Evolutionary conservation across 2,797 vertebrate species (phyloP).

Genomic region (Esox masquinongy): DNA sequence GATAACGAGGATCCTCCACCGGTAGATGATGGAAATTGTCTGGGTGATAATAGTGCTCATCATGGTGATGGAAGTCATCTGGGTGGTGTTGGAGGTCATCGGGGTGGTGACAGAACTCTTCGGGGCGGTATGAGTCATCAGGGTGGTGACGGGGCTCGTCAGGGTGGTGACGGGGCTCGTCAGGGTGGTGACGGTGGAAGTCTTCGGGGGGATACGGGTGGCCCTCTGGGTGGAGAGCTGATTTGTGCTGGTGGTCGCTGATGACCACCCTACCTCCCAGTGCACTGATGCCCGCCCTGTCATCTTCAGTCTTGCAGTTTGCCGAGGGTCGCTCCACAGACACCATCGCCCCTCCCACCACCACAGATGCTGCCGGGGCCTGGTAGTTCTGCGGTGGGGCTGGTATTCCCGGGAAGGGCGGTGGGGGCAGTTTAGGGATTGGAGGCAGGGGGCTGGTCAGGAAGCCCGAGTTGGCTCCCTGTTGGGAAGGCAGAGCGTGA

Average conservation of each 20-base stretch:
- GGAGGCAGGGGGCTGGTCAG: constrained; percentile 49
- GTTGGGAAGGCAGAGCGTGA: constrained; percentile 56
- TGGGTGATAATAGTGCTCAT: constrained; percentile 61
- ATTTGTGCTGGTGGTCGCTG: constrained; percentile 71
- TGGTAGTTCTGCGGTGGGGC: constrained; percentile 60
- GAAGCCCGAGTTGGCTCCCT: constrained; percentile 42
- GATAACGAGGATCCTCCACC: constrained; percentile 44
- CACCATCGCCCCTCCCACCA: constrained; percentile 22
- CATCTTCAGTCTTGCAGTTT: background rate
- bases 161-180: constrained; percentile 25
- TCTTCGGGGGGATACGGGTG: too few relatives aligned
- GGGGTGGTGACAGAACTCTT: constrained; percentile 21
- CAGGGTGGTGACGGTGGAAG: constrained; percentile 53
- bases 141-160: constrained; percentile 35
- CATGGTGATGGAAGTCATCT: constrained; percentile 63
- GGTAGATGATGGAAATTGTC: constrained; percentile 39
- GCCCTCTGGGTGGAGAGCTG: constrained; percentile 8
- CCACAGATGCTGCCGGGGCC: constrained; percentile 2
- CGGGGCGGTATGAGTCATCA: constrained; percentile 23
- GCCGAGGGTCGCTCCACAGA: constrained; percentile 35
- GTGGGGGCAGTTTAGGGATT: constrained; percentile 43
- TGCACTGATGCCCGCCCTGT: background rate
- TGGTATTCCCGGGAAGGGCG: constrained; percentile 72
- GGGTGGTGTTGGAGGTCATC: constrained; percentile 62
- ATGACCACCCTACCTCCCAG: constrained; percentile 59